Evolutionary conservation across 2,113 vertebrate species (phyloP), one percentile per base, ranked within the genome.

Genomic region (Callorhinus ursinus): DNA sequence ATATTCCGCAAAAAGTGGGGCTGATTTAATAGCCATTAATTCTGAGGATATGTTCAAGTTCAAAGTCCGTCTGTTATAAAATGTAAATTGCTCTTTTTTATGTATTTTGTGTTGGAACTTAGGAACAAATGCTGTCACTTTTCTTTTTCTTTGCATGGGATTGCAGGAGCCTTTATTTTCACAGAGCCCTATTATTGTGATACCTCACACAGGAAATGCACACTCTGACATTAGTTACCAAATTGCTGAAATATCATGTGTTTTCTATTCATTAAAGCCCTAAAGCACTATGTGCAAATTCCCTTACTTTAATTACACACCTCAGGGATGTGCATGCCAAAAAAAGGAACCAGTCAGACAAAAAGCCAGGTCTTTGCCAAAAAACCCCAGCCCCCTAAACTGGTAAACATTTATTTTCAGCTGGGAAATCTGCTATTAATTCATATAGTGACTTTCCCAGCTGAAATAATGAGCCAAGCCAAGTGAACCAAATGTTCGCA

Each of bases 381-480:
- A 98, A 98, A 83, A 22, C 4, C 87, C 96, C 92, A 80, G 79
- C 95, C 94, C 94, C 97, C 77, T 96, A 86, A 98, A 97, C 98
- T 97, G 97, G 98, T 99, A 99, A 99, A 99, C 98, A 99, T 98
- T 99, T 98, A 99, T 99, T 99, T 99, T 99, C 99, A 99, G 98
- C 31, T 7, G 98, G 98, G 98, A 98, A 98, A 98, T 99, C 98
- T 99, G 98, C 98, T 98, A 98, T 99, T 99, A 98, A 99, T 99
- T 99, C 98, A 98, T 98, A 98, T 98, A 99, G 98, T 97, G 98
- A 98, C 98, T 99, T 99, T 98, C 98, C 98, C 98, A 98, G 98
- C 98, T 98, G 98, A 99, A 99, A 98, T 99, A 99, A 98, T 98
- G 98, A 98, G 98, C 97, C 97, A 98, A 98, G 98, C 98, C 97